Evolutionary conservation across 2,113 vertebrate genomes (phyloP), one percentile per base, ranked within the genome.

Genomic region (Aspidoscelis tigris): DNA sequence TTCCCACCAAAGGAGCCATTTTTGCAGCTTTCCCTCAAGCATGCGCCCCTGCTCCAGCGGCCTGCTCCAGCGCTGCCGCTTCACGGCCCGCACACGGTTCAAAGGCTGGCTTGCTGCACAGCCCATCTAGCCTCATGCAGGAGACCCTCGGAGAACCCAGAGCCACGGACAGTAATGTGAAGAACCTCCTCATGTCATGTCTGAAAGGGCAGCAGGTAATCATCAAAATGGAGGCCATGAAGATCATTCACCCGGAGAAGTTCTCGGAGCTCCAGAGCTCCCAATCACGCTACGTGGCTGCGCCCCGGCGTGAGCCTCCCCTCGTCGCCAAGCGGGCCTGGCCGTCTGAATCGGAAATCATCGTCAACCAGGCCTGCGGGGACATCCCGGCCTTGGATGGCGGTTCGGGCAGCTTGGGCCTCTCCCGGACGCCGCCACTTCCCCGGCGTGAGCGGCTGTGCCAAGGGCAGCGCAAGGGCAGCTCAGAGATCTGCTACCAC

Each of bases 211-310:
- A 98, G 94, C 96, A 98, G 85, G 97, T 99, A 94, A 96, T 98
- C 96, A 97, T 99, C 95, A 98, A 98, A 84, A 99, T 99, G 99
- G 99, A 99, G 95, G 98, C 98, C 21, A 98, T 99, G 96, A 99
- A 99, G 90, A 98, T 99, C 90, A 98, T 98, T 92, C 98, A 98
- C 88, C 98, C 98, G 0, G 98, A 99, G 95, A 99, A 99, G 96
- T 99, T 99, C 91, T 97, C 98, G 0, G 96, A 97, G 90, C 95
- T 95, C 70, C 96, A 94, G 70, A 91, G 90, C 0, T 93, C 95
- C 0, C 87, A 95, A 85, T 88, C 95, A 0, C 92, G 96, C 91
- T 97, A 96, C 1, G 47, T 89, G 0, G 93, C 95, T 0, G 96
- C 96, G 11, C 97, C 98, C 8, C 97, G 98, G 92, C 96, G 97